Base-by-base conservation (phyloP, 2,797 vertebrate genomes). In the Benthosema pterotum region DNA sequence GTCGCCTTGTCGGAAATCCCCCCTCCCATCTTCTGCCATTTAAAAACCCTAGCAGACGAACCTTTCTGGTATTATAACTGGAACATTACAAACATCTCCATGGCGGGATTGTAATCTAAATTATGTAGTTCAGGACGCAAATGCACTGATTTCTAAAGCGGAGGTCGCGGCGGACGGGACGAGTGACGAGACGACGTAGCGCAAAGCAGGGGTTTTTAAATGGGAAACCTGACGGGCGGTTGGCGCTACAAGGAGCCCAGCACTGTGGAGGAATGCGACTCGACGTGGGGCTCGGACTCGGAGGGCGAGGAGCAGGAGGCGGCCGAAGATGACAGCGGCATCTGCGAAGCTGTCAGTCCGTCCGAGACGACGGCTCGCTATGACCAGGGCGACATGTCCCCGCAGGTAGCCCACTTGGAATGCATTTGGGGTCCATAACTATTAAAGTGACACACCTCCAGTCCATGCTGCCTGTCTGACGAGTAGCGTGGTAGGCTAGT, bases 261-360 rank as follows among this genome's bases (percentile, higher is more conserved):
- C 90, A 96, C 95, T 66, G 94, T 97, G 80, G 96, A 96, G 91
- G 97, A 98, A 87, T 98, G 96, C 83, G 96, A 98, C 93, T 98
- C 96, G 83, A 97, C 96, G 82, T 98, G 97, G 96, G 95, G 94
- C 67, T 95, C 94, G 43, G 96, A 97, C 91, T 97, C 96, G 3
- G 96, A 96, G 83, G 81, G 90, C 61, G 94, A 94, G 18, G 85
- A 91, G 63, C 83, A 76, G 59, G 75, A 57, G 66, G 80, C 69
- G 65, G 83, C 63, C 2, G 89, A 88, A 2, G 88, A 91, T 52
- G 87, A 91, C 85, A 85, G 83, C 83, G 84, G 89, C 66, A 67
- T 78, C 70, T 90, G 89, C 8, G 94, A 91, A 69, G 72, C 79
- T 60, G 56, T 70, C 72, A 83, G 86, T 69, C 82, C 84, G 60